phyloP scores from a whole-genome alignment of 35 echinoderm and acorn worm species.

The Ptychodera flava region DNA sequence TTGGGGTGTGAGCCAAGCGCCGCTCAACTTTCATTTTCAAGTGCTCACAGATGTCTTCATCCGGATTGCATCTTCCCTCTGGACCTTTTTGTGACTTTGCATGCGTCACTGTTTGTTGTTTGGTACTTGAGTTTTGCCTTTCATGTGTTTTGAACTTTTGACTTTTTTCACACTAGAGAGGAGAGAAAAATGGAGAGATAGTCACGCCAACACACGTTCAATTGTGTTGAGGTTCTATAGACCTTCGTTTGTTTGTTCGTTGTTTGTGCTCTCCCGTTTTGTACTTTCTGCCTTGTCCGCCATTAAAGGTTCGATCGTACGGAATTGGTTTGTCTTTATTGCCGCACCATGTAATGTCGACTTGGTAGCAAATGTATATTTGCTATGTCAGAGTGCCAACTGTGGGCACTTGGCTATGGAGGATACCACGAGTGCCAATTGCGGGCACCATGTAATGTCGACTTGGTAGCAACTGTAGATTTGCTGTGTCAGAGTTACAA shows the following conservation, averaged over 20 bases:
- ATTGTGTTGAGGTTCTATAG: not conserved
- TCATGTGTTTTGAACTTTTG: not conserved
- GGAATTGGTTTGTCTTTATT: not conserved
- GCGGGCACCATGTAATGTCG: too few species aligned
- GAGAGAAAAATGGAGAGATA: not conserved
- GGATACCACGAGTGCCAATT: too few species aligned
- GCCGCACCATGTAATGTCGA: too few species aligned
- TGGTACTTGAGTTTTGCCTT: not conserved
- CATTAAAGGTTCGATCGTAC: not conserved
- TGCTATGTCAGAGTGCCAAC: too few species aligned
- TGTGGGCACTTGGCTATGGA: too few species aligned
- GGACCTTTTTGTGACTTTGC: not conserved
- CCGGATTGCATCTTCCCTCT: not conserved
- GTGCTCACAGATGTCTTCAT: too few species aligned
- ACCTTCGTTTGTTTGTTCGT: not conserved
- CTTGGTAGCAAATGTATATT: too few species aligned
- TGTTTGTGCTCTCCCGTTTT: not conserved
- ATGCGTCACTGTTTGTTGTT: not conserved
- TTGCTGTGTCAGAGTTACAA: too few species aligned
- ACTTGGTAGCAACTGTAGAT: too few species aligned
- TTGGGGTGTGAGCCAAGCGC: not conserved
- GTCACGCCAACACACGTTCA: not conserved
- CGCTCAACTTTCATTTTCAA: not conserved
- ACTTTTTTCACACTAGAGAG: not conserved
- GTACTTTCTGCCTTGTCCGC: not conserved